Evolutionary conservation across 2,113 vertebrate genomes (phyloP).

Genomic region (Vulpes vulpes): DNA sequence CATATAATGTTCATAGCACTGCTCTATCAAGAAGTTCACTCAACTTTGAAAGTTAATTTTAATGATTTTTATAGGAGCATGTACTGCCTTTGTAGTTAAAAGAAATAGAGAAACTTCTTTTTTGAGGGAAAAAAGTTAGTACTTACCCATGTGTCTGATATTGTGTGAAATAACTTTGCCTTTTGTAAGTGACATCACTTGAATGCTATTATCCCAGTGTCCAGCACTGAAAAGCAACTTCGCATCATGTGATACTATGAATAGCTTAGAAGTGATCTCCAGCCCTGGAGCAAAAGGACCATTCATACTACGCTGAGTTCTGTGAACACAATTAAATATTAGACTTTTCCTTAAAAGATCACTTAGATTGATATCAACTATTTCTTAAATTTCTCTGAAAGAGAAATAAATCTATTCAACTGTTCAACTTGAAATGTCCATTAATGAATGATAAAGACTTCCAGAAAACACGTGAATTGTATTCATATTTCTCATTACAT

Average conservation of each 20-base stretch:
- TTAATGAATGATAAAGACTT: slow-evolving; percentile 35
- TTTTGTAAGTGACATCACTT: slow-evolving; percentile 95
- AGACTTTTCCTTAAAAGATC: slow-evolving; percentile 61
- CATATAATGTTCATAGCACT: slow-evolving; percentile 24
- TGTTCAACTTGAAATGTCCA: slow-evolving; percentile 43
- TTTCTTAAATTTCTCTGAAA: slow-evolving; percentile 33
- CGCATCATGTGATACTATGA: slow-evolving; percentile 97
- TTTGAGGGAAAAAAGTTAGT: neutral
- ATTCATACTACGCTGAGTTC: slow-evolving; percentile 93
- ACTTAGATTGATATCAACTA: neutral
- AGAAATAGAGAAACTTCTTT: neutral
- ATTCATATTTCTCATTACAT: slow-evolving; percentile 34
- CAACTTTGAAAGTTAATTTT: slow-evolving; percentile 47
- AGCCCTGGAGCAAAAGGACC: slow-evolving; percentile 96
- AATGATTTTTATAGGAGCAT: neutral
- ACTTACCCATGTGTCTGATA: slow-evolving; percentile 97
- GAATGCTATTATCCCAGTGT: slow-evolving; percentile 98
- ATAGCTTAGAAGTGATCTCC: slow-evolving; percentile 92
- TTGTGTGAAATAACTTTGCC: slow-evolving; percentile 95
- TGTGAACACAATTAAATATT: slow-evolving; percentile 82
- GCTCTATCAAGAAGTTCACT: slow-evolving; percentile 18
- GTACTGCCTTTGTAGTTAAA: neutral
- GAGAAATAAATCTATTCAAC: neutral
- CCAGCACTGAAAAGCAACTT: slow-evolving; percentile 98
- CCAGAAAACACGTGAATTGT: neutral